phyloP scores from a whole-genome alignment of 2,888 invertebrate species.

The Hyalella azteca region DNA sequence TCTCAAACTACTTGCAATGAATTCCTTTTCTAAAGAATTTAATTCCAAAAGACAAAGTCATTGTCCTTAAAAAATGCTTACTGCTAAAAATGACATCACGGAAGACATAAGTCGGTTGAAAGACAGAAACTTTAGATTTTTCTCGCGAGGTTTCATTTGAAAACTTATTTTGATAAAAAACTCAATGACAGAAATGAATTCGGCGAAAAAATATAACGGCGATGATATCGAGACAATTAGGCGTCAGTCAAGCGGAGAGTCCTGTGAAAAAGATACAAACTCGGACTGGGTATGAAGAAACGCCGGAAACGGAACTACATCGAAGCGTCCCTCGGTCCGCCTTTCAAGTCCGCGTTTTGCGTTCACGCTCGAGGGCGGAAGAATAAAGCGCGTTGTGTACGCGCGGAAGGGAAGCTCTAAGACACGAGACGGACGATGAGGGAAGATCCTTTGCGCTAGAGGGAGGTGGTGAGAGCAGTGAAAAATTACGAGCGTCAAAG shows the following conservation, averaged over 20 bases:
- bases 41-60: no score
- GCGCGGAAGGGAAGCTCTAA: neutral
- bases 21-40: no score
- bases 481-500: neutral
- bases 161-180: no score
- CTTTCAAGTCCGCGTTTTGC: constrained; percentile 5
- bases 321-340: neutral
- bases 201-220: neutral
- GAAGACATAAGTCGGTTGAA: no score
- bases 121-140: no score
- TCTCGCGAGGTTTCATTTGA: no score
- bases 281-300: neutral
- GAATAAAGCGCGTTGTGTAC: neutral
- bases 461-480: neutral
- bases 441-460: neutral
- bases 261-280: neutral
- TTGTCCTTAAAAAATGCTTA: no score
- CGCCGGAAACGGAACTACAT: neutral
- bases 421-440: neutral
- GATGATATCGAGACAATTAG: neutral
- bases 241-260: neutral
- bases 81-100: no score
- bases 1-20: no score
- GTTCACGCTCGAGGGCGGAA: neutral
- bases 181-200: no score